Evolutionary conservation across 2,797 vertebrate species (phyloP).

Genomic region (Tiaroga cobitis): DNA sequence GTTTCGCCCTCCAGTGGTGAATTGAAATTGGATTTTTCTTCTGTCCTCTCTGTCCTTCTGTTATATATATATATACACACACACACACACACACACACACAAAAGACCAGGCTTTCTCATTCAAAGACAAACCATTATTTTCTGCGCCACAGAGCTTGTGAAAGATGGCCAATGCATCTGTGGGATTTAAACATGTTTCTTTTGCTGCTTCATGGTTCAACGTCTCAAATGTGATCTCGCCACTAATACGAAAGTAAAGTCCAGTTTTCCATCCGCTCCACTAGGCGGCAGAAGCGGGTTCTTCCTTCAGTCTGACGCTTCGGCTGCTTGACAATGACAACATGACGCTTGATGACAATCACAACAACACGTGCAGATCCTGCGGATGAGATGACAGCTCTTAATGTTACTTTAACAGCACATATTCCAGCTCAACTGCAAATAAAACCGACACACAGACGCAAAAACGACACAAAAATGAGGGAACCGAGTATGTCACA

Average conservation of each 20-base stretch:
- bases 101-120: too few species aligned
- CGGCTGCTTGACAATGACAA: neutral
- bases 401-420: neutral
- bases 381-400: neutral
- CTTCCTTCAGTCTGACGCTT: neutral
- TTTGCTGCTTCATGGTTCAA: neutral
- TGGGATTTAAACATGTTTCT: too few species aligned
- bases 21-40: too few species aligned
- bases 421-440: neutral
- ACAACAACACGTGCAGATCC: neutral
- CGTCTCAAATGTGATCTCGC: neutral
- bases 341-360: neutral
- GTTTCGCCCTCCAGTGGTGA: too few species aligned
- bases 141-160: too few species aligned
- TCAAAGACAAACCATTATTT: too few species aligned
- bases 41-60: too few species aligned
- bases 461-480: neutral
- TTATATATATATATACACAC: too few species aligned
- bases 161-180: too few species aligned
- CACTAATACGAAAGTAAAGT: neutral
- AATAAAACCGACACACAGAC: neutral
- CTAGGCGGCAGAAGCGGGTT: neutral
- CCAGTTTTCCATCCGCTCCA: conserved; percentile 11
- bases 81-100: too few species aligned
- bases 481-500: neutral